phyloP scores from a whole-genome alignment of 64 coral and sea anemone genomes.

The Actinia tenebrosa region DNA sequence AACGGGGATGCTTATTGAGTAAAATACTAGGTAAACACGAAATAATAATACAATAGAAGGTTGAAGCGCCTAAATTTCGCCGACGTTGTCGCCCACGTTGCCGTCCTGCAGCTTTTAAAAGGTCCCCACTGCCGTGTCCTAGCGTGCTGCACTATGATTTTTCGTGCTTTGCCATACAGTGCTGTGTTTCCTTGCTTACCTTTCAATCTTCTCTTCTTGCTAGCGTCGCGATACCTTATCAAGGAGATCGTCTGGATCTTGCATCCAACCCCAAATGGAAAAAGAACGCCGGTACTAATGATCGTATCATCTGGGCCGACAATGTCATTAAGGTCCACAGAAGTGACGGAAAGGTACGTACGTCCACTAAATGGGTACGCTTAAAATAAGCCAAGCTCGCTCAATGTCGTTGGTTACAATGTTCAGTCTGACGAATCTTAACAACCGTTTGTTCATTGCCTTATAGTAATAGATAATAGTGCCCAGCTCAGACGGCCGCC shows the following conservation, averaged over 20 bases:
- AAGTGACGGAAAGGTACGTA: constrained; percentile 73
- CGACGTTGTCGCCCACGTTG: too few relatives aligned
- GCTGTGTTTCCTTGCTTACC: background rate
- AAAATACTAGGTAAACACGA: too few relatives aligned
- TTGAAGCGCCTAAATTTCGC: too few relatives aligned
- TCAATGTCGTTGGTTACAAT: background rate
- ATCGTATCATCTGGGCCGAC: constrained; percentile 78
- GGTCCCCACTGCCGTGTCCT: background rate
- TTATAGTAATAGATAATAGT: too few relatives aligned
- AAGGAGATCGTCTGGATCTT: constrained; percentile 66
- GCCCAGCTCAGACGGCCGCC: too few relatives aligned
- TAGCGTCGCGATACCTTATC: constrained; percentile 73
- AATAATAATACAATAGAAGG: too few relatives aligned
- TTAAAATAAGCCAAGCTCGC: too few relatives aligned
- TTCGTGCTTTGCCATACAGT: background rate
- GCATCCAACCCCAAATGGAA: constrained; percentile 75
- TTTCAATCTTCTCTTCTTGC: background rate
- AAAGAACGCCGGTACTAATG: constrained; percentile 37
- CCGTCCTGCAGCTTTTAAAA: too few relatives aligned
- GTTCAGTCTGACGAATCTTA: too few relatives aligned
- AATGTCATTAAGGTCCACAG: constrained; percentile 71
- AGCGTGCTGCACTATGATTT: background rate
- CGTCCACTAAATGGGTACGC: background rate
- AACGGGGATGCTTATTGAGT: too few relatives aligned
- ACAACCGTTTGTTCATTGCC: too few relatives aligned